phyloP scores from a whole-genome alignment of 2,797 vertebrate genomes.

The Tangara arthus region DNA sequence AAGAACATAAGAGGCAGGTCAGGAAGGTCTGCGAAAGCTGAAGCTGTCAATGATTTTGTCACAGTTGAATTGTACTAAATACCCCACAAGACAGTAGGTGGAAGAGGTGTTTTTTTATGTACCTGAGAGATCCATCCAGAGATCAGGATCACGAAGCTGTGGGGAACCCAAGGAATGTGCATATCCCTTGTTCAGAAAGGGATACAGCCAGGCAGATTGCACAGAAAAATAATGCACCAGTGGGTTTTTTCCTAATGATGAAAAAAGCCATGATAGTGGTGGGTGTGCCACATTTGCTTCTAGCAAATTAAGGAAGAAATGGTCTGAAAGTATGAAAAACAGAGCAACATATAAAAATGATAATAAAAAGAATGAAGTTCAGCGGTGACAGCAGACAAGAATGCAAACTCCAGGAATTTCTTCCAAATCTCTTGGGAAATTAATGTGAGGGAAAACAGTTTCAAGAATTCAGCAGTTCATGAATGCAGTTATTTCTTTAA shows the following conservation, averaged over 20 bases:
- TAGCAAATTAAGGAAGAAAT: not conserved
- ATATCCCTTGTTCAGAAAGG: not conserved
- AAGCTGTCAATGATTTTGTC: not conserved
- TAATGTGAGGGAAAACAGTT: not conserved
- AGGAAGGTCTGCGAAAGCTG: not conserved
- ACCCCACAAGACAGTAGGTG: accelerated
- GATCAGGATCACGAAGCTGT: not conserved
- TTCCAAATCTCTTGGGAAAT: not conserved
- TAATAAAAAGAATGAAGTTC: not conserved
- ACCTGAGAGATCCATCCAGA: not conserved
- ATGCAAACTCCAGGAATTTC: not conserved
- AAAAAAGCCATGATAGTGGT: not conserved
- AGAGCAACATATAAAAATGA: not conserved
- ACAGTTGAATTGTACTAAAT: not conserved
- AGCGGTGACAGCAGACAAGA: not conserved
- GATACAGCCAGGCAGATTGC: not conserved
- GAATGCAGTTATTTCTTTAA: not conserved
- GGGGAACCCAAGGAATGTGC: not conserved
- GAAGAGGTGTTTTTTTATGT: not conserved
- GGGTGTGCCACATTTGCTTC: not conserved
- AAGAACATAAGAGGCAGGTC: not conserved
- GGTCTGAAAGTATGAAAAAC: not conserved
- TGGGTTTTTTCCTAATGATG: not conserved
- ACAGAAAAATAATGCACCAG: not conserved
- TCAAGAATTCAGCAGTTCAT: not conserved